Conservation (phyloP, 2,113 vertebrate genomes). For the Aegithalos caudatus region DNA sequence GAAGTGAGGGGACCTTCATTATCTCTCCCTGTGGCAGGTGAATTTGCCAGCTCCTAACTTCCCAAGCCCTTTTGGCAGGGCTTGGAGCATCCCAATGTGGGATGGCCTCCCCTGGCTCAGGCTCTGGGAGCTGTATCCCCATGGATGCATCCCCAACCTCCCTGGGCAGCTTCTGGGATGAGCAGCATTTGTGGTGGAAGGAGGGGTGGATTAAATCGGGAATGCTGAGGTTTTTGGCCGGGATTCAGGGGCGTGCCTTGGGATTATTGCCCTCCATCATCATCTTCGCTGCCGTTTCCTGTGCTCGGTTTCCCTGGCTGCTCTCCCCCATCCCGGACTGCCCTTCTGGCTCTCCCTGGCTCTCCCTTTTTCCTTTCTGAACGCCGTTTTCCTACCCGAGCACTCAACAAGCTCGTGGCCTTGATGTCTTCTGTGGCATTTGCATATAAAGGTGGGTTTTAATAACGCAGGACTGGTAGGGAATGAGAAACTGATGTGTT, state of each 20-base stretch:
- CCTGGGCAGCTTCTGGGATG: accelerated
- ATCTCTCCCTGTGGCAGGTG: not conserved
- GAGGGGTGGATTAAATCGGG: not conserved
- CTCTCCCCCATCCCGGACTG: not conserved
- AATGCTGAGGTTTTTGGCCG: not conserved
- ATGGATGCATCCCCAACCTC: accelerated
- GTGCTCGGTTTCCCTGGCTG: not conserved
- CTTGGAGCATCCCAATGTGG: not conserved
- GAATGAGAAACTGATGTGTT: not conserved
- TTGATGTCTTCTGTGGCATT: not conserved
- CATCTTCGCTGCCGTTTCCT: not conserved
- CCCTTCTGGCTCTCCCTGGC: not conserved
- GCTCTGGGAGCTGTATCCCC: not conserved
- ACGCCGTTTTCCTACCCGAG: accelerated
- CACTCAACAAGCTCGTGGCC: accelerated
- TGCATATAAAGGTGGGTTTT: slow-evolving; percentile 20
- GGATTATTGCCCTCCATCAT: not conserved
- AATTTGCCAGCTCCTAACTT: not conserved
- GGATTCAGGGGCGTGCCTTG: not conserved
- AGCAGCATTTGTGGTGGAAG: not conserved
- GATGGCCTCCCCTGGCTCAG: not conserved
- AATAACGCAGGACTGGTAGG: not conserved
- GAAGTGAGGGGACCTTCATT: not conserved
- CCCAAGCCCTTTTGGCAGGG: not conserved
- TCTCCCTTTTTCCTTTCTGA: not conserved